Conservation (phyloP, 2,797 vertebrate genomes). For the Rhinatrema bivittatum region DNA sequence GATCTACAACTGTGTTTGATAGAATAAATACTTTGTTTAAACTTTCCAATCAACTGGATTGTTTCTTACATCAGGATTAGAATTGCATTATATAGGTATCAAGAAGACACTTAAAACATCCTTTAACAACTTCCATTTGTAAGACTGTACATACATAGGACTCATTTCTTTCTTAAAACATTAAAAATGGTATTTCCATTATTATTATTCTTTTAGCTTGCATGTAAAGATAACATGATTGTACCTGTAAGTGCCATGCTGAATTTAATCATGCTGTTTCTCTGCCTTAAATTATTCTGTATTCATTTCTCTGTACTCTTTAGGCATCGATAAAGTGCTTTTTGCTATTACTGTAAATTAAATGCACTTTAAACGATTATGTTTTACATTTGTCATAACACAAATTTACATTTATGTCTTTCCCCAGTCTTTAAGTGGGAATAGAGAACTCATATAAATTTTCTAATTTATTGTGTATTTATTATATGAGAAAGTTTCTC, state of each 20-base stretch:
- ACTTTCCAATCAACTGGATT: constrained; percentile 18
- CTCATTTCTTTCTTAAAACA: constrained; percentile 36
- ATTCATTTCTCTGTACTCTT: constrained; percentile 41
- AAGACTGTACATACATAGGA: constrained; percentile 13
- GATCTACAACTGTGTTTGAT: constrained; percentile 6
- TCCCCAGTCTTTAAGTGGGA: constrained; percentile 40
- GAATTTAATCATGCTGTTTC: constrained; percentile 51
- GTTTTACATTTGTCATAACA: constrained; percentile 54
- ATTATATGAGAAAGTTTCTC: constrained; percentile 39
- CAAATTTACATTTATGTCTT: constrained; percentile 43
- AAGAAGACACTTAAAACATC: constrained; percentile 27
- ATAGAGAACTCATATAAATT: constrained; percentile 41
- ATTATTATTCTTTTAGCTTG: constrained; percentile 35
- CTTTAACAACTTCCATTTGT: constrained; percentile 14
- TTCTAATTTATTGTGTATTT: constrained; percentile 56
- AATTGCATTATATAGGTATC: constrained; percentile 13
- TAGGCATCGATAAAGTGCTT: constrained; percentile 37
- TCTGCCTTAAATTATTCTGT: constrained; percentile 49
- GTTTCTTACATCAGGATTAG: constrained; percentile 10
- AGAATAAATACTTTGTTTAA: constrained; percentile 19
- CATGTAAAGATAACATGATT: constrained; percentile 29
- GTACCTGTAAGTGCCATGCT: constrained; percentile 37
- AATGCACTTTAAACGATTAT: constrained; percentile 53
- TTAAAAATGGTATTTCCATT: constrained; percentile 25
- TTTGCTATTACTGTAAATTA: constrained; percentile 46